These are phyloP conservation scores for Stenotaenia linearis DNA, from an alignment of 2,888 invertebrate genomes.

Conservation along the genomic window DNA sequence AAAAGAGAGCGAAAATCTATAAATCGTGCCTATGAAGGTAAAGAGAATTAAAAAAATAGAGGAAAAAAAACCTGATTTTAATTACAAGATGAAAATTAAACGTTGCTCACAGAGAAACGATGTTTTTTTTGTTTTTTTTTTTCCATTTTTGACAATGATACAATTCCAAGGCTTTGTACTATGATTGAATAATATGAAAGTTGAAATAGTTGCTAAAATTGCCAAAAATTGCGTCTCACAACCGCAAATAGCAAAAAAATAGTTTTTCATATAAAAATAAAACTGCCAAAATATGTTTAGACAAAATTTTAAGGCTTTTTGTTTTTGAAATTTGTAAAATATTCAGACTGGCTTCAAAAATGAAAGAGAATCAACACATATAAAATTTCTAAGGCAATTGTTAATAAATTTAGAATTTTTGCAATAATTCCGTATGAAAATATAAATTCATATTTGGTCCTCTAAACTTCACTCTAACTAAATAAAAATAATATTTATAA, in stretches of 20 bases:
- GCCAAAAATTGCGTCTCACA: constrained; percentile 10
- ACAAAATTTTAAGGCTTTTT: not conserved
- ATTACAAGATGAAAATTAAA: not conserved
- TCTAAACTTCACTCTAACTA: too few relatives aligned
- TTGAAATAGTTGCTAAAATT: constrained; percentile 15
- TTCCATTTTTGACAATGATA: not conserved
- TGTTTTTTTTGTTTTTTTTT: not conserved
- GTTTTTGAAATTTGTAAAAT: not conserved
- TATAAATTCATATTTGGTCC: too few relatives aligned
- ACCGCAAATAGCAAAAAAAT: constrained; percentile 12
- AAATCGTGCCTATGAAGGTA: not conserved
- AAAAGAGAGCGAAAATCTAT: not conserved
- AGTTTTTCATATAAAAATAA: not conserved
- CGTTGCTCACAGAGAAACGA: constrained; percentile 19
- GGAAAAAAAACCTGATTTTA: not conserved
- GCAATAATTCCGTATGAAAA: too few relatives aligned
- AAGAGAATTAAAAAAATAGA: not conserved
- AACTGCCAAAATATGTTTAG: constrained; percentile 1
- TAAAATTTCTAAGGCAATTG: not conserved
- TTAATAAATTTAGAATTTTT: too few relatives aligned
- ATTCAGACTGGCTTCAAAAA: not conserved
- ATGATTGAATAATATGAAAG: not conserved
- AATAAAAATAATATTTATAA: too few relatives aligned
- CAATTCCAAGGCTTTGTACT: constrained; percentile 1
- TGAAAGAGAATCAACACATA: not conserved